Conservation (phyloP, 2,797 vertebrate genomes). For the Pitangus sulphuratus region DNA sequence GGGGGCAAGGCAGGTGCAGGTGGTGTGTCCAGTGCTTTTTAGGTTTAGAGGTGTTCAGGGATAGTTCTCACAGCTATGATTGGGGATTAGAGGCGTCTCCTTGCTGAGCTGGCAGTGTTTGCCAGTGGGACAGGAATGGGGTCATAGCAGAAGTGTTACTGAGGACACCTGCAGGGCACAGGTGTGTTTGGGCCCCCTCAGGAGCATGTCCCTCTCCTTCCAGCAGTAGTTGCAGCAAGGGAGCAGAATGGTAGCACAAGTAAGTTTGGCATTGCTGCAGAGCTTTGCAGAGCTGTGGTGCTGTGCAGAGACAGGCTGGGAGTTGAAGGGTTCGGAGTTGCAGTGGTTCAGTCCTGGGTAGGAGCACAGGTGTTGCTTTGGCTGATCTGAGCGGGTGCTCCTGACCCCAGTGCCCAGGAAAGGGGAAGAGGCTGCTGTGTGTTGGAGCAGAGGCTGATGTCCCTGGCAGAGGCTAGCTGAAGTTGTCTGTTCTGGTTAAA, state of each 20-base stretch:
- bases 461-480: neutral
- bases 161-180: fast-evolving
- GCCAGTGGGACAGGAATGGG: neutral
- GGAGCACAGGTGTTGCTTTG: fast-evolving
- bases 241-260: fast-evolving
- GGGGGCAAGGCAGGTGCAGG: neutral
- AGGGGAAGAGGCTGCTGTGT: neutral
- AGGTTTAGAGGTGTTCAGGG: neutral
- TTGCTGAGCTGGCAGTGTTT: neutral
- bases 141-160: fast-evolving
- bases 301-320: neutral
- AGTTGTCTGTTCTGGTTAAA: neutral
- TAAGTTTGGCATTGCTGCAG: neutral
- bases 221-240: neutral
- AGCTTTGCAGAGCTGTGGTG: neutral
- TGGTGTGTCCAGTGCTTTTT: neutral
- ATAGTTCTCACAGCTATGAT: neutral
- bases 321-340: neutral
- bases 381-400: neutral
- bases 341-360: neutral
- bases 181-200: neutral
- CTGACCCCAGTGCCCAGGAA: neutral
- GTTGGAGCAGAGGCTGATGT: neutral
- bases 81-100: neutral
- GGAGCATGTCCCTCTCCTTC: fast-evolving